Percentiles rank a stretch among this genome's conserved stretches.
Evolutionary conservation across 2,113 vertebrate genomes (phyloP).

Genomic region (Podarcis muralis): DNA sequence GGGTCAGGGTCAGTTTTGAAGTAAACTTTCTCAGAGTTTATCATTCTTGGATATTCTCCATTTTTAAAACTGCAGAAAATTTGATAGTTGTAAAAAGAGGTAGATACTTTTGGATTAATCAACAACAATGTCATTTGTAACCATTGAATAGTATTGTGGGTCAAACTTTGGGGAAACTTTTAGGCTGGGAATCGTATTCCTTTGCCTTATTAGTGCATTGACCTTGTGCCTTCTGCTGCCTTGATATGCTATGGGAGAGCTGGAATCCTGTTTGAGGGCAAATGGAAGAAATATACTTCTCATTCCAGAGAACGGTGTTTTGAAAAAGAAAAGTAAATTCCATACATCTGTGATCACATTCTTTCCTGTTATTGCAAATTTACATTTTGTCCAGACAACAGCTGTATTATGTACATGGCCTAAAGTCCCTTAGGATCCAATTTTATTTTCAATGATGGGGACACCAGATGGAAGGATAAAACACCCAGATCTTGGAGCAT

Average conservation of each 20-base stretch:
- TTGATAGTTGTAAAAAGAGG: conserved; percentile 14
- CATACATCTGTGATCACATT: rapidly evolving
- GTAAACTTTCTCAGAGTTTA: conserved; percentile 45
- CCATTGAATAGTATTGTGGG: conserved; percentile 48
- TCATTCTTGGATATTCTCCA: conserved; percentile 33
- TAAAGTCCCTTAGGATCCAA: neutral
- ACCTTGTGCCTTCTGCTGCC: conserved; percentile 74
- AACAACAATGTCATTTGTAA: conserved; percentile 31
- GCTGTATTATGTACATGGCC: neutral
- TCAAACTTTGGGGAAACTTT: conserved; percentile 37
- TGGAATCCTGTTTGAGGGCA: neutral
- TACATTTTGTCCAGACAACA: neutral
- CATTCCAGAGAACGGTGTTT: neutral
- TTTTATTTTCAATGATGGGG: neutral
- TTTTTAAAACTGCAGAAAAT: conserved; percentile 33
- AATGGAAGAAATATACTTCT: neutral
- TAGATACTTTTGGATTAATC: conserved; percentile 37
- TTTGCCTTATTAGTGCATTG: conserved; percentile 42
- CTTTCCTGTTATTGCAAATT: neutral
- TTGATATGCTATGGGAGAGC: conserved; percentile 35
- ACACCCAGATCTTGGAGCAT: neutral
- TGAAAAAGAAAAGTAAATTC: neutral
- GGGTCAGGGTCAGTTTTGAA: conserved; percentile 32
- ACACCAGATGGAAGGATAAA: neutral
- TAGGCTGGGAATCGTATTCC: conserved; percentile 29